Percentiles rank a stretch among this genome's conserved stretches.
Evolutionary conservation across 2,113 vertebrate genomes (phyloP).

Genomic region (Romanogobio albipinnatus): DNA sequence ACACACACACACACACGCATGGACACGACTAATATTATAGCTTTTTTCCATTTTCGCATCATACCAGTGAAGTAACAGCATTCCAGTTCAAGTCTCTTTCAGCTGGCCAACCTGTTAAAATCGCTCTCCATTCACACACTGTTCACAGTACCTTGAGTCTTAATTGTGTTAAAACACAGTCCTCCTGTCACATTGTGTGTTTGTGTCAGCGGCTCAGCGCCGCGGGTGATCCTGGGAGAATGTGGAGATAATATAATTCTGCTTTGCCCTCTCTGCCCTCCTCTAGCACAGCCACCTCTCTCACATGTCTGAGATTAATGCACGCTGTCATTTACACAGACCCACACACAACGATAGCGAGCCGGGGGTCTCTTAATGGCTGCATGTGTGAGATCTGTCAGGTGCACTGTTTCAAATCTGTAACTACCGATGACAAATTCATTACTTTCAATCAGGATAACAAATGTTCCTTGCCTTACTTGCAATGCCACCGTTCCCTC

Average conservation of each 20-base stretch:
- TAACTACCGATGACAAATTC: conserved; percentile 42
- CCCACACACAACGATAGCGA: conserved; percentile 26
- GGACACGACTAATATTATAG: background rate
- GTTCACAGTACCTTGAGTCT: background rate
- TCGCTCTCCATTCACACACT: background rate
- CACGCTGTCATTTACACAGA: conserved; percentile 25
- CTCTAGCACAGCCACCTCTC: conserved; percentile 8
- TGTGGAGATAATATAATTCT: conserved; percentile 37
- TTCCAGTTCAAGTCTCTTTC: background rate
- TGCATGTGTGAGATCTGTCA: conserved; percentile 16
- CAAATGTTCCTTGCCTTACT: conserved; percentile 30
- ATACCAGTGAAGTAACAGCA: background rate
- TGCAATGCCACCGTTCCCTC: background rate
- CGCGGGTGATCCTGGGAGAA: conserved; percentile 1
- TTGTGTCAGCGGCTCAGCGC: conserved; percentile 1
- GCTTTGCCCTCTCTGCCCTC: conserved; percentile 26
- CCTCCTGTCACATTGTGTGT: conserved; percentile 18
- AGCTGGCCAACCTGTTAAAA: background rate
- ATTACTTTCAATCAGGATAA: conserved; percentile 40
- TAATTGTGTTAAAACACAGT: background rate
- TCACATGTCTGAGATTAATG: conserved; percentile 36
- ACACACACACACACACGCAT: background rate
- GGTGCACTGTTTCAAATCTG: conserved; percentile 34
- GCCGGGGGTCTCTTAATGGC: conserved; percentile 20
- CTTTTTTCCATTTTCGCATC: background rate